Evolutionary conservation across 2,888 invertebrate genomes (phyloP), one percentile per base, ranked within the genome.

Genomic region (Dryomyza anilis): DNA sequence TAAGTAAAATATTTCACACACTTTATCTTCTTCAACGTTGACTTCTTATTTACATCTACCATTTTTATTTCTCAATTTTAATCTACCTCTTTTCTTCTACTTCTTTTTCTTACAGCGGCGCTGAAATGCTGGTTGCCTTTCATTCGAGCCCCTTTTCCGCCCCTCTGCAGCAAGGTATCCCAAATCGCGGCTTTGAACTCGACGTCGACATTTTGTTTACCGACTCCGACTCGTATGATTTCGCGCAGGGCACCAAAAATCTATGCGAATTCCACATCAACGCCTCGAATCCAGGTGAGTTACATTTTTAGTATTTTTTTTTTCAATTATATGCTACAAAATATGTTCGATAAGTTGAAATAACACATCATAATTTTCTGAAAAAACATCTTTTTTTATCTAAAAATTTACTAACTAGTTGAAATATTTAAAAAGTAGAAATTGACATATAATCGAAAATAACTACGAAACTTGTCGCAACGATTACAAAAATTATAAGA

Each of bases 171-270:
- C 86, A 87, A 7, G 86, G 86, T 5, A 82, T 83, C 63, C 89
- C 92, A 0, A 85, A 95, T 63, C 85, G 93, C 3, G 92, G 92
- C 63, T 92, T 95, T 75, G 95, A 95, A 77, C 86, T 95, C 50
- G 90, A 92, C 74, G 92, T 94, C n/a, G 93, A 93, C 75, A 91
- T 95, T 43, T 88, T 94, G 43, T 94, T 94, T 78, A 91, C 93
- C 1, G 94, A 95, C 78, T 94, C 93, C 0, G 94, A 94, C 76
- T 93, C 93, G 0, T 86, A 92, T 57, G 94, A 95, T 79, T 94
- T 92, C 78, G 92, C 92, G 3, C 87, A 87, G 64, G 85, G 85
- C 39, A 77, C 84, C 2, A 81, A 81, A 64, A 81, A 81, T 78
- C 71, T 80, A 46, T 92, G 92, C 76, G 91, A 91, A 81, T 92